phyloP scores from a whole-genome alignment of 1,140 invertebrate species.

The Hycleus phaleratus region DNA sequence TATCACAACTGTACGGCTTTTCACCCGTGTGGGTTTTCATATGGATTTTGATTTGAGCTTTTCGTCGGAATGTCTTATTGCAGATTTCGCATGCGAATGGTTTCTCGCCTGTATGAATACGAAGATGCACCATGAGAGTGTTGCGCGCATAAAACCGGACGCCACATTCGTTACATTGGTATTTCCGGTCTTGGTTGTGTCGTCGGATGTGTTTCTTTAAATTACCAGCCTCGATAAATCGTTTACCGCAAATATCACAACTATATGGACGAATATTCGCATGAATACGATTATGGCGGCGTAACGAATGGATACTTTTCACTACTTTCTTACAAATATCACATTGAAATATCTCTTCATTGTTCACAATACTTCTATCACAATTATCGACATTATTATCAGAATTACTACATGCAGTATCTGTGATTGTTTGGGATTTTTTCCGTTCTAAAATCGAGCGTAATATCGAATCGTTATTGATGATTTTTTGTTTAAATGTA shows the following conservation, averaged over 20 bases:
- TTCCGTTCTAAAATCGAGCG: constrained; percentile 1
- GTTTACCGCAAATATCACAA: constrained; percentile 57
- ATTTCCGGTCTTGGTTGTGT: constrained; percentile 13
- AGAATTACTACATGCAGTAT: not conserved
- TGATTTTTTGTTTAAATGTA: constrained; percentile 4
- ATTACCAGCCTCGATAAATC: constrained; percentile 45
- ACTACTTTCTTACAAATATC: constrained; percentile 14
- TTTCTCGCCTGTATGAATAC: constrained; percentile 19
- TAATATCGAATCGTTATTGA: constrained; percentile 1
- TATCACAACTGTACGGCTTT: constrained; percentile 12
- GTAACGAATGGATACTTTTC: constrained; percentile 17
- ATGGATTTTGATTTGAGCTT: constrained; percentile 8
- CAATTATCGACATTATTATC: not conserved
- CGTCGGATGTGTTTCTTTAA: constrained; percentile 14
- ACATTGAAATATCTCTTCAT: constrained; percentile 6
- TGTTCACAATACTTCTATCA: not conserved
- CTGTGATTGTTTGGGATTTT: not conserved
- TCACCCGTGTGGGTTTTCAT: constrained; percentile 16
- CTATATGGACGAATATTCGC: constrained; percentile 52
- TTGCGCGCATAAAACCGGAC: constrained; percentile 12
- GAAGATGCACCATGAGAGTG: constrained; percentile 9
- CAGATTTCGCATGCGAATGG: constrained; percentile 10
- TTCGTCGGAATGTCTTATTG: constrained; percentile 4
- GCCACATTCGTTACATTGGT: constrained; percentile 14
- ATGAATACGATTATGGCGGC: constrained; percentile 50